Evolutionary conservation across 2,888 invertebrate genomes (phyloP).

Genomic region (Eurytoma adleriae): DNA sequence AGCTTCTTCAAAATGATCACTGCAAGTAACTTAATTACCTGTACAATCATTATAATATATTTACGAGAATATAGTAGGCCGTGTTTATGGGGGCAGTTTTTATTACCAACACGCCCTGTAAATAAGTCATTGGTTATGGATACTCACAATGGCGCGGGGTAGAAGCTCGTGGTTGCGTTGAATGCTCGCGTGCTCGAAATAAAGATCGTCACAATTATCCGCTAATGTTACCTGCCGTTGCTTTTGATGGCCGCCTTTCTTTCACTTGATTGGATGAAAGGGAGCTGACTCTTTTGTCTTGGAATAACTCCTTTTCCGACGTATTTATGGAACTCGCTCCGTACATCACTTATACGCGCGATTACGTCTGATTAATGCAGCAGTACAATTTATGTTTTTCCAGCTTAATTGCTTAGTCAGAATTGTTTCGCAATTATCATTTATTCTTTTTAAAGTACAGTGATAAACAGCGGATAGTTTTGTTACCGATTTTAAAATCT

Average conservation of each 20-base stretch:
- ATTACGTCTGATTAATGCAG: neutral
- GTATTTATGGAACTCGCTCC: neutral
- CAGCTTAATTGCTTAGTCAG: too few species aligned
- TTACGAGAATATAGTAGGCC: slow-evolving; percentile 8
- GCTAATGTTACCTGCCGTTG: neutral
- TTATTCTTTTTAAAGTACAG: too few species aligned
- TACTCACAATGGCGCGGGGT: neutral
- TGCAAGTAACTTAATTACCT: too few species aligned
- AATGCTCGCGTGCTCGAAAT: slow-evolving; percentile 45
- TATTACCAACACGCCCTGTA: slow-evolving; percentile 60
- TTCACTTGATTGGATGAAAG: slow-evolving; percentile 17
- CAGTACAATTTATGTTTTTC: too few species aligned
- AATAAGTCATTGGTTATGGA: slow-evolving; percentile 51
- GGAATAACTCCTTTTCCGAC: neutral
- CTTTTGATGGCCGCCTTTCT: neutral
- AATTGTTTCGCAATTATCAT: too few species aligned
- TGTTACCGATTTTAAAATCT: too few species aligned
- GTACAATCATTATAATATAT: slow-evolving; percentile 11
- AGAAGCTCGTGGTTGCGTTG: neutral
- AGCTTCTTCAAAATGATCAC: too few species aligned
- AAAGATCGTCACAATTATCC: slow-evolving; percentile 46
- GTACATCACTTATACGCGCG: neutral
- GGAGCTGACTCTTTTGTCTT: slow-evolving; percentile 5
- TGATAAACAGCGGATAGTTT: too few species aligned
- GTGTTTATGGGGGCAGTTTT: slow-evolving; percentile 53